Conservation (phyloP, 2,888 invertebrate species). For the Polyommatus icarus region DNA sequence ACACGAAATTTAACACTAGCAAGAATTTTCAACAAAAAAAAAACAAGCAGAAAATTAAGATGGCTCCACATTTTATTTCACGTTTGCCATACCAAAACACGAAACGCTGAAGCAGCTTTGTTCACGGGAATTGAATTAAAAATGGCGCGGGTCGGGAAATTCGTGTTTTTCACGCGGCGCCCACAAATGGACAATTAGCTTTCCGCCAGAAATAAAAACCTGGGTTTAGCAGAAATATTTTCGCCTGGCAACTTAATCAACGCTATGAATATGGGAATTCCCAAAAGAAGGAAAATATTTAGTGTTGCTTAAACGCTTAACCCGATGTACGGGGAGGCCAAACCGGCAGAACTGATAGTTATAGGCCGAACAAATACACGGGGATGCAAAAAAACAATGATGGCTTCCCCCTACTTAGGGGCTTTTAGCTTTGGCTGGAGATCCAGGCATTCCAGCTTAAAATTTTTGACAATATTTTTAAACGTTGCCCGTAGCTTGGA, state of each 20-base stretch:
- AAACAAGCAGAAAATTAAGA: constrained; percentile 61
- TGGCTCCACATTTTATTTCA: constrained; percentile 64
- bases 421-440: too few species aligned
- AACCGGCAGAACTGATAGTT: too few species aligned
- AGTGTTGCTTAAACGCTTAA: background rate
- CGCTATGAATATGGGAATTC: background rate
- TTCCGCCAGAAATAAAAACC: constrained; percentile 48
- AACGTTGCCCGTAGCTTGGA: too few species aligned
- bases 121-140: constrained; percentile 75
- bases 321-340: too few species aligned
- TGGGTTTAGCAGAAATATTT: constrained; percentile 53
- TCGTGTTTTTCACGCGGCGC: constrained; percentile 68
- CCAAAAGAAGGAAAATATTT: background rate
- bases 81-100: constrained; percentile 62
- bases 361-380: too few species aligned
- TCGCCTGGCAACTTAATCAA: constrained; percentile 38
- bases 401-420: too few species aligned
- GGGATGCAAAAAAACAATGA: too few species aligned
- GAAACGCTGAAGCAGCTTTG: constrained; percentile 63
- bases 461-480: too few species aligned
- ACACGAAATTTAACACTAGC: background rate
- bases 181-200: constrained; percentile 77
- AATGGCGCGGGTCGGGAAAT: constrained; percentile 65
- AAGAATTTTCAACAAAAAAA: constrained; percentile 3
- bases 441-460: too few species aligned